phyloP scores from a whole-genome alignment of 1,140 invertebrate genomes.

The Agrilus planipennis region DNA sequence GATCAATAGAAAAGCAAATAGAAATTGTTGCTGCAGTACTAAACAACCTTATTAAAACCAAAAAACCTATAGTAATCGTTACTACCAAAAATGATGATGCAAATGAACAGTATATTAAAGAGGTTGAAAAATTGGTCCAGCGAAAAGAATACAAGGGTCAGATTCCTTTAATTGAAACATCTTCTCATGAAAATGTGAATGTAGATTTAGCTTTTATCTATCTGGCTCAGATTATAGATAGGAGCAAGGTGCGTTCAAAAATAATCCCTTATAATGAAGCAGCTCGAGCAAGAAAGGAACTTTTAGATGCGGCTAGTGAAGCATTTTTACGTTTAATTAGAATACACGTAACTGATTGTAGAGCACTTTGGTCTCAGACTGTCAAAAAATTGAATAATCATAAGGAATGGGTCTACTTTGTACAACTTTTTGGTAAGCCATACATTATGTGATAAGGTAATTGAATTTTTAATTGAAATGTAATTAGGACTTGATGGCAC shows the following conservation, averaged over 20 bases:
- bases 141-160: conserved; percentile 85
- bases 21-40: conserved; percentile 73
- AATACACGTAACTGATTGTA: conserved; percentile 70
- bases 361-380: conserved; percentile 74
- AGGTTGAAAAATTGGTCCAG: conserved; percentile 78
- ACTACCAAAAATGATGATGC: conserved; percentile 96
- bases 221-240: conserved; percentile 84
- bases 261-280: conserved; percentile 81
- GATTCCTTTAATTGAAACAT: conserved; percentile 87
- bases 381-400: conserved; percentile 77
- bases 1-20: conserved; percentile 79
- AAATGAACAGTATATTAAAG: conserved; percentile 74
- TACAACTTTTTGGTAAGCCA: conserved; percentile 67
- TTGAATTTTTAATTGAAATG: neutral
- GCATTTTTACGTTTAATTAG: conserved; percentile 75
- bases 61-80: conserved; percentile 89
- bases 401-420: conserved; percentile 82
- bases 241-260: conserved; percentile 44
- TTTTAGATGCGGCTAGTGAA: conserved; percentile 79
- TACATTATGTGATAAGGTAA: neutral
- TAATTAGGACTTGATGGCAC: conserved; percentile 55
- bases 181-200: conserved; percentile 94
- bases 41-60: conserved; percentile 77
- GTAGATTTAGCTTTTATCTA: conserved; percentile 89
- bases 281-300: conserved; percentile 70